phyloP scores from a whole-genome alignment of 2,113 vertebrate species.

The Hippolais icterina region DNA sequence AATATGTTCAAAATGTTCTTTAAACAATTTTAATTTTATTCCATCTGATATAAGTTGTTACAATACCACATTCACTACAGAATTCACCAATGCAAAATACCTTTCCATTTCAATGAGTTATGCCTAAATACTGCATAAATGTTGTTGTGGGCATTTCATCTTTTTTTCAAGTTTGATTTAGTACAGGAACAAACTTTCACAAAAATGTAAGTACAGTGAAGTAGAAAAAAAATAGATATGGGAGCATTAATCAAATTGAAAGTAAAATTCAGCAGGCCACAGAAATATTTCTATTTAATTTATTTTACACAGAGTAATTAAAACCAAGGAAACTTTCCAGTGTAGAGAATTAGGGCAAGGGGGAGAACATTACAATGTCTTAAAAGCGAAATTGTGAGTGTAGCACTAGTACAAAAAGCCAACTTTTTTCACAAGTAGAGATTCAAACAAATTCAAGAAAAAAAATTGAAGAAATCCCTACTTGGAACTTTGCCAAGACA shows the following conservation, averaged over 20 bases:
- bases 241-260: neutral
- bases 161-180: neutral
- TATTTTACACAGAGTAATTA: slow-evolving; percentile 17
- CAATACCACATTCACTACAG: neutral
- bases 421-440: neutral
- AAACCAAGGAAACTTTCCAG: neutral
- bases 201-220: neutral
- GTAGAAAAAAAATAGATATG: neutral
- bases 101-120: neutral
- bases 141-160: neutral
- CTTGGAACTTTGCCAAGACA: neutral
- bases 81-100: neutral
- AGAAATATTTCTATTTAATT: neutral
- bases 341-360: neutral
- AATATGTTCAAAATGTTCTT: neutral
- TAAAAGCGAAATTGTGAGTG: neutral
- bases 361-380: neutral
- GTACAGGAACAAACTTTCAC: neutral
- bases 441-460: neutral
- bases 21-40: neutral
- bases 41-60: neutral
- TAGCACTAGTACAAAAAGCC: neutral
- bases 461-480: neutral
- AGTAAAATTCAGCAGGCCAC: neutral
- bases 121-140: neutral